These are phyloP conservation scores for Sylvietta virens DNA, from an alignment of 2,113 vertebrate species.

Conservation along the genomic window DNA sequence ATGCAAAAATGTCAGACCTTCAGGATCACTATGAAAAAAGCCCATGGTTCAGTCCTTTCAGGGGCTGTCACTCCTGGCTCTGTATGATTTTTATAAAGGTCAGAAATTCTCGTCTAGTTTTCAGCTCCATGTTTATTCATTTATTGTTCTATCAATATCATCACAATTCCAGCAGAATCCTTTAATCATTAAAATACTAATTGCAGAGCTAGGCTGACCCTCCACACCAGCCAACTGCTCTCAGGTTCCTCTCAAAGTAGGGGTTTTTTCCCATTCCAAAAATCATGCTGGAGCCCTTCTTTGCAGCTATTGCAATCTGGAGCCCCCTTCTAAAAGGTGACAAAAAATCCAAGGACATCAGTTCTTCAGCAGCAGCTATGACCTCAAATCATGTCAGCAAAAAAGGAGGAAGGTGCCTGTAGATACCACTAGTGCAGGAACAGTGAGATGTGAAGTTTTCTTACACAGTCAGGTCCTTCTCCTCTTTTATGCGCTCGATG, in stretches of 20 bases:
- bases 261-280: background rate
- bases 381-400: background rate
- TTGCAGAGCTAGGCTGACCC: background rate
- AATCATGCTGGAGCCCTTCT: background rate
- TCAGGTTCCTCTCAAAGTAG: background rate
- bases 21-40: background rate
- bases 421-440: background rate
- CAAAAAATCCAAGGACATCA: background rate
- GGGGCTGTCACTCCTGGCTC: background rate
- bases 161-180: background rate
- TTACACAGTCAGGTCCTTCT: constrained; percentile 76
- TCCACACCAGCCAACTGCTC: background rate
- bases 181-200: background rate
- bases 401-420: background rate
- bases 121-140: background rate
- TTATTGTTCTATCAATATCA: background rate
- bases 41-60: background rate
- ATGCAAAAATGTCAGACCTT: background rate
- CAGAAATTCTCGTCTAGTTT: background rate
- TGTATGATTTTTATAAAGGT: background rate
- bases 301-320: background rate
- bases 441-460: background rate
- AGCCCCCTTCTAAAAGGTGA: background rate
- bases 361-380: background rate
- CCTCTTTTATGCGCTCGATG: constrained; percentile 85